A percentile compares a stretch with the other conserved stretches of the same genome.
Evolutionary conservation across 2,113 vertebrate genomes (phyloP).

Genomic region (Eptesicus fuscus): DNA sequence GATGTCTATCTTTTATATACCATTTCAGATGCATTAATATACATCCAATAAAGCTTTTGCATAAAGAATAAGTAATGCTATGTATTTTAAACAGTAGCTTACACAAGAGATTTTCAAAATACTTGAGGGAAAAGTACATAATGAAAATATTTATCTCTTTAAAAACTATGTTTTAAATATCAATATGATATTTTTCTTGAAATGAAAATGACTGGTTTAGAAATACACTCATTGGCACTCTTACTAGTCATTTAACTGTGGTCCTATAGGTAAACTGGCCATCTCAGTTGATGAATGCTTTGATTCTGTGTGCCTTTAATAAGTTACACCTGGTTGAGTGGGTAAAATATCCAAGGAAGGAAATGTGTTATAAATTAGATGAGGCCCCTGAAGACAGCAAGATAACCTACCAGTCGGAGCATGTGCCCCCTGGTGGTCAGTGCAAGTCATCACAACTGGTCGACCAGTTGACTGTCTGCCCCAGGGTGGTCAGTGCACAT

Average conservation of each 20-base stretch:
- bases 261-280: background rate
- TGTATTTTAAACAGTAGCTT: slow-evolving; percentile 2
- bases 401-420: too few species aligned
- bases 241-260: background rate
- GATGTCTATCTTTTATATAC: background rate
- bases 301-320: background rate
- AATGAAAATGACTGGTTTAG: background rate
- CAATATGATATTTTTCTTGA: background rate
- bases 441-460: too few species aligned
- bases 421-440: too few species aligned
- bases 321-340: background rate
- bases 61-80: background rate
- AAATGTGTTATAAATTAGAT: background rate
- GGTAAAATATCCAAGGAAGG: background rate
- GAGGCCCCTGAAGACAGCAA: background rate
- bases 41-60: background rate
- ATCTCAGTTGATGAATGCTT: background rate
- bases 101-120: background rate
- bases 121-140: background rate
- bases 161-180: background rate
- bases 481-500: too few species aligned
- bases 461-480: too few species aligned
- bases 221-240: background rate
- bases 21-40: background rate
- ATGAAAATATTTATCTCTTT: background rate